Percentiles rank a stretch among this genome's conserved stretches.
phyloP scores from a whole-genome alignment of 2,113 vertebrate genomes.

The Orthonyx spaldingii region DNA sequence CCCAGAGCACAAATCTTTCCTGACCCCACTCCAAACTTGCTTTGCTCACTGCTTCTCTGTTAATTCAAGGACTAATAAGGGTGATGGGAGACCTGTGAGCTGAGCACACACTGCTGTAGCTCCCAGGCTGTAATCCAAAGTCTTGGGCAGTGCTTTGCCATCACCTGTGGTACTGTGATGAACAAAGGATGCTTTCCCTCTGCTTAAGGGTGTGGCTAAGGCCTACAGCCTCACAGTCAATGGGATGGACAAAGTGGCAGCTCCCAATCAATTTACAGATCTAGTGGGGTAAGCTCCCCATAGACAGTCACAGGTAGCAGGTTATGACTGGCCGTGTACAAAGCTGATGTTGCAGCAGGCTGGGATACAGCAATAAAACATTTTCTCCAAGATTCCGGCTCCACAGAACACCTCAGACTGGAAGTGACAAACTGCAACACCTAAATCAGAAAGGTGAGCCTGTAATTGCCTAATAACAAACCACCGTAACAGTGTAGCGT shows the following conservation, averaged over 20 bases:
- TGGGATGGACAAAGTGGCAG: neutral
- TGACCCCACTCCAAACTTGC: rapidly evolving
- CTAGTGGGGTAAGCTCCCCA: rapidly evolving
- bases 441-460: neutral
- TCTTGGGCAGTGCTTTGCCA: neutral
- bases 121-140: neutral
- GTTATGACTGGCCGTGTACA: neutral
- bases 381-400: neutral
- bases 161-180: neutral
- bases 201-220: neutral
- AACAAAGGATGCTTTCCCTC: neutral
- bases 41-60: neutral
- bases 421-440: neutral
- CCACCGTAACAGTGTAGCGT: neutral
- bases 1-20: neutral
- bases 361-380: neutral
- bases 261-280: neutral
- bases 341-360: neutral
- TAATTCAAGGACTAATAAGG: neutral
- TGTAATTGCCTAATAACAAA: neutral
- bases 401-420: neutral
- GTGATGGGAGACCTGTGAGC: neutral
- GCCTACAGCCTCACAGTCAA: neutral
- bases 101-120: neutral
- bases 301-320: neutral